Percentiles rank a stretch among this genome's conserved stretches.
Evolutionary conservation across 2,888 invertebrate species (phyloP).

Genomic region (Antheraea assamensis): DNA sequence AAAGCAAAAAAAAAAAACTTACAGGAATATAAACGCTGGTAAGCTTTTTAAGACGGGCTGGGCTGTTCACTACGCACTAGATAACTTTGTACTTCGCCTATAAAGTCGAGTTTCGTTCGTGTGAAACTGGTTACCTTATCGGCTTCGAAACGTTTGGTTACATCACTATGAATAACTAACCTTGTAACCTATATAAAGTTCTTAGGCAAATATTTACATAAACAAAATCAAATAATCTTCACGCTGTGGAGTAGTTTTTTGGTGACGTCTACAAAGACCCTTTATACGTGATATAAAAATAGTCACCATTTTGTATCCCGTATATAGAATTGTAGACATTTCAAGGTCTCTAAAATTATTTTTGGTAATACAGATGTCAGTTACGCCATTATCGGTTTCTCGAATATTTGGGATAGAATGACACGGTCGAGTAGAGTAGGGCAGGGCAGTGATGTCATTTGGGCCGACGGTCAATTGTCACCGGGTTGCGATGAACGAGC

Average conservation of each 20-base stretch:
- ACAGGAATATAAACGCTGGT: not conserved
- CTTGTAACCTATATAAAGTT: slow-evolving; percentile 11
- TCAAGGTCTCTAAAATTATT: slow-evolving; percentile 2
- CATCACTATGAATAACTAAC: not conserved
- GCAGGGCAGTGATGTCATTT: slow-evolving; percentile 40
- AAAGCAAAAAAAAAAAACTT: too few relatives aligned
- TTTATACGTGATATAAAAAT: too few relatives aligned
- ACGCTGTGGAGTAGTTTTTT: not conserved
- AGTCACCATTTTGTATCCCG: not conserved
- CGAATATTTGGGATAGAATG: not conserved
- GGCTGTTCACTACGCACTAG: not conserved
- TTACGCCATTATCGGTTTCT: not conserved
- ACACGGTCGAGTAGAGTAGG: slow-evolving; percentile 24
- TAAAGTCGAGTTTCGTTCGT: not conserved
- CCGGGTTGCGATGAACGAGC: slow-evolving; percentile 19
- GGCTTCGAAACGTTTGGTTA: not conserved
- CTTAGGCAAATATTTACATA: not conserved
- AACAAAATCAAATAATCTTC: not conserved
- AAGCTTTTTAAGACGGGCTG: not conserved
- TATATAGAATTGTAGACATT: not conserved
- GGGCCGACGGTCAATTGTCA: slow-evolving; percentile 28
- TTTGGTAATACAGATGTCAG: slow-evolving; percentile 5
- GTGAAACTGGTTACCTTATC: not conserved
- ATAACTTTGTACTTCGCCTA: not conserved
- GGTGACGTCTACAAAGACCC: not conserved